Evolutionary conservation across 2,797 vertebrate genomes (phyloP).

Genomic region (Cynodonichthys magdalenae): DNA sequence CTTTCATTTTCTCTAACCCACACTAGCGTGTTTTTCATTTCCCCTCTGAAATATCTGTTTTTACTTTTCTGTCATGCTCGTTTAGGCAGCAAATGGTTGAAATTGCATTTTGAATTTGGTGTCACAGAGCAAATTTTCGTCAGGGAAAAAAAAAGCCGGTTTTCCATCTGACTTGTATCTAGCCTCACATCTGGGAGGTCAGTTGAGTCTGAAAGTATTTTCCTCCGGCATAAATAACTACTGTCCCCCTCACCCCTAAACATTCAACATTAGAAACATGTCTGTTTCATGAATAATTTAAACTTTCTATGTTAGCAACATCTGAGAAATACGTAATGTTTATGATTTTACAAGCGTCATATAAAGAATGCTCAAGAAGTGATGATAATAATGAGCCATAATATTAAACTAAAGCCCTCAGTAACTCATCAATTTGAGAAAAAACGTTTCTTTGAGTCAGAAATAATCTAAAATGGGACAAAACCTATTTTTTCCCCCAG

Average conservation of each 20-base stretch:
- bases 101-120: constrained; percentile 1
- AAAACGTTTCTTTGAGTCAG: constrained; percentile 10
- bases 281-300: too few species aligned
- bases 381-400: not conserved
- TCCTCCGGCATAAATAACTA: not conserved
- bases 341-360: not conserved
- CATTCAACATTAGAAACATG: too few species aligned
- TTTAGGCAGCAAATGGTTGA: not conserved
- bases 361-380: not conserved
- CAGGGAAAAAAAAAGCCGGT: constrained; percentile 24
- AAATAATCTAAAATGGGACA: not conserved
- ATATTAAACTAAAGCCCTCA: not conserved
- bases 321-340: too few species aligned
- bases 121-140: constrained; percentile 8
- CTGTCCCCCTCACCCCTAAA: too few species aligned
- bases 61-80: not conserved
- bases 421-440: not conserved
- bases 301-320: too few species aligned
- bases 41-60: not conserved
- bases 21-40: not conserved
- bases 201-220: not conserved
- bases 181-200: not conserved
- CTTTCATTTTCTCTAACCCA: not conserved
- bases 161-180: not conserved
- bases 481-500: not conserved